Base-by-base conservation (phyloP, 2,797 vertebrate species). In the Choloepus didactylus region DNA sequence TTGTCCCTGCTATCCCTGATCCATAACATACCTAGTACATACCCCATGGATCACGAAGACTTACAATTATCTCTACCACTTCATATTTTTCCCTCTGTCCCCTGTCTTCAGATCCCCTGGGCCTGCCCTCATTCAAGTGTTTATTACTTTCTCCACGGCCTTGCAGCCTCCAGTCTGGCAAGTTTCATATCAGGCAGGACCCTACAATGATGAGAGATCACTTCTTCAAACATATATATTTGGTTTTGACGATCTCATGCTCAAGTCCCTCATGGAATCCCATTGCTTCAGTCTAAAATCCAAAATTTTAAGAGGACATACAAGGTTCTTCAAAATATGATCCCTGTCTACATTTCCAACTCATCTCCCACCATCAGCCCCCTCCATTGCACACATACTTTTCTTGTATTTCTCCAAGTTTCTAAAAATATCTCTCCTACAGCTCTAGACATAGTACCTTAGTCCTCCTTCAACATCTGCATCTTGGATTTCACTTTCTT, bases 261-360 rank as follows among this genome's bases (percentile, higher is more conserved):
- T 73, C 23, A 44, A 27, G 14, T 70, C 23, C 15, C 11, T 75
- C 44, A n/a, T 92, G 19, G 21, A 21, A 94, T 83, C 83, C 5
- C 14, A 67, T 44, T 59, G 29, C 11, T 91, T 93, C 60, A 29
- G 25, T 41, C 23, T 75, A 86, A 85, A 90, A 93, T 67, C 29
- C 9, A 96, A n/a, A 89, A 54, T 64, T 94, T 87, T 73, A 95
- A 35, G 27, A 64, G 79, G 38, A 35, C 29, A 66, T 88, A 89
- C 35, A 83, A 82, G 3, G 11, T 49, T 29, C 10, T 35, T 76
- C 27, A 67, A 49, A 66, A 51, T 54, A 72, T 15, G 8, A 1
- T 84, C 25, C 25, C 27, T 41, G 9, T 70, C 35, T 76, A 15
- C 1, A 51, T 23, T 54, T 59, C 31, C 31, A 84, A 11, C n/a